Percentiles rank a stretch among this genome's conserved stretches.
These are phyloP conservation scores for Bovichtus variegatus DNA, from an alignment of 2,797 vertebrate genomes.

Conservation along the genomic window DNA sequence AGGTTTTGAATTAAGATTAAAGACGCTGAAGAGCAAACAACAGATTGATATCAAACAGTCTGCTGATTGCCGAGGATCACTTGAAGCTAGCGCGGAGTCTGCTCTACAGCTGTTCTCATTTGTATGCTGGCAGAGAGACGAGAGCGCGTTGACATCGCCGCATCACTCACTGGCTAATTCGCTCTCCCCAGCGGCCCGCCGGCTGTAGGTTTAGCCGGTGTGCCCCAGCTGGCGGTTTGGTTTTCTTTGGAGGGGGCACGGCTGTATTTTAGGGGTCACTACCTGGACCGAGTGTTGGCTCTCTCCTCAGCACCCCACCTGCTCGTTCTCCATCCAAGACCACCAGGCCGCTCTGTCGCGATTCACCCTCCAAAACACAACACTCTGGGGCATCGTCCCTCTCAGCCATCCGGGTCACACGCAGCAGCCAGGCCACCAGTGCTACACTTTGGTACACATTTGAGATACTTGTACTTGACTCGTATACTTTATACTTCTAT, in stretches of 20 bases:
- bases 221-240: constrained; percentile 49
- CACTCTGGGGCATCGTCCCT: constrained; percentile 17
- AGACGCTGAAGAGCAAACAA: constrained; percentile 23
- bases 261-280: constrained; percentile 65
- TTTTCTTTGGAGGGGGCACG: not conserved
- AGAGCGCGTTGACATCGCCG: not conserved
- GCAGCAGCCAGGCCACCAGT: constrained; percentile 15
- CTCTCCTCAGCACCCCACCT: constrained; percentile 53
- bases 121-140: constrained; percentile 39
- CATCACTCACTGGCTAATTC: constrained; percentile 47
- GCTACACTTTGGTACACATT: not conserved
- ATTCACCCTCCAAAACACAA: constrained; percentile 29
- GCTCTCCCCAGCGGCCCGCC: constrained; percentile 16
- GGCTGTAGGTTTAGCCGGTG: constrained; percentile 20
- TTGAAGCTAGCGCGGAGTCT: constrained; percentile 32
- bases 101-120: constrained; percentile 65
- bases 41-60: constrained; percentile 39
- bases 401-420: constrained; percentile 8
- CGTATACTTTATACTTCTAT: not conserved
- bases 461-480: not conserved
- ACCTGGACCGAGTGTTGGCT: constrained; percentile 46
- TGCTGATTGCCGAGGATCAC: constrained; percentile 53
- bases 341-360: constrained; percentile 33
- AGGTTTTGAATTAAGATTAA: constrained; percentile 30
- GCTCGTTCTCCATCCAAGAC: constrained; percentile 45